These are phyloP conservation scores for Neopipo cinnamomea DNA, from an alignment of 2,113 vertebrate species.

Conservation along the genomic window DNA sequence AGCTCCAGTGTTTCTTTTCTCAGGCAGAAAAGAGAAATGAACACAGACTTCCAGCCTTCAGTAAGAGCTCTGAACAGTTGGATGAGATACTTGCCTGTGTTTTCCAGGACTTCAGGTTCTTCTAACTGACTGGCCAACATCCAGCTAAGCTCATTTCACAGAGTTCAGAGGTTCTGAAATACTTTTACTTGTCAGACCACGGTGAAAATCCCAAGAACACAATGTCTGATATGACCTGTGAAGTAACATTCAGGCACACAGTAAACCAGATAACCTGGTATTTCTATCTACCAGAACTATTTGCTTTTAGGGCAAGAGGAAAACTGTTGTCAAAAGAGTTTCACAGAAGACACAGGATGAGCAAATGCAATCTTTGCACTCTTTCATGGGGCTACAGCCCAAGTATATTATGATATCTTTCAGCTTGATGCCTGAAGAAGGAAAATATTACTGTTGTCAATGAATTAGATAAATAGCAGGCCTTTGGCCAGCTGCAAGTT, in stretches of 20 bases:
- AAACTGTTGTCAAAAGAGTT: background rate
- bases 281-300: background rate
- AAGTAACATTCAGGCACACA: background rate
- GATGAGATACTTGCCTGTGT: background rate
- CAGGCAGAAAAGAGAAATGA: background rate
- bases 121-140: background rate
- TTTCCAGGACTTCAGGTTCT: background rate
- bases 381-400: background rate
- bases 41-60: background rate
- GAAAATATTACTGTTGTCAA: constrained; percentile 26
- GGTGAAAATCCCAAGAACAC: background rate
- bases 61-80: background rate
- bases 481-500: constrained; percentile 1
- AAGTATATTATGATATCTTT: background rate
- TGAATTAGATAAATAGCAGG: constrained; percentile 38
- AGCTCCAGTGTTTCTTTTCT: background rate
- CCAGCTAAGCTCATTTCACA: background rate
- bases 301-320: background rate
- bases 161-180: background rate
- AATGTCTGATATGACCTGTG: background rate
- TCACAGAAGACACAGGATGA: background rate
- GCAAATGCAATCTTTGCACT: background rate
- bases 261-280: background rate
- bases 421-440: background rate
- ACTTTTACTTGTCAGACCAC: background rate